Conservation (phyloP, 2,888 invertebrate species). For the Nomada hirtipes region DNA sequence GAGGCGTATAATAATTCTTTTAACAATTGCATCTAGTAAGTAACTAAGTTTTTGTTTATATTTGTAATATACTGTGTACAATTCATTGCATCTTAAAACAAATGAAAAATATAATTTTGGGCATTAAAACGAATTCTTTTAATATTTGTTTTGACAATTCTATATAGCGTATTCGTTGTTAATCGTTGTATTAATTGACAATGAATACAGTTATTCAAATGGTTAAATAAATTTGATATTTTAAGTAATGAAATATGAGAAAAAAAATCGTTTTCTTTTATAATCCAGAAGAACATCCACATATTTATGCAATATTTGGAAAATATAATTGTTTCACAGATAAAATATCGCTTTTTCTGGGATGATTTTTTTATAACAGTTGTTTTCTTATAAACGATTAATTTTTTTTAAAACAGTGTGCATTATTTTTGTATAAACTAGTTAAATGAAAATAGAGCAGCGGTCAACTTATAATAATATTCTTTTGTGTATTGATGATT, state of each 20-base stretch:
- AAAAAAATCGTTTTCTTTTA: not conserved
- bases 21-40: constrained; percentile 54
- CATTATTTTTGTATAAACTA: not conserved
- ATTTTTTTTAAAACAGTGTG: not conserved
- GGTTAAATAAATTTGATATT: not conserved
- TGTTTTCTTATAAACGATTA: not conserved
- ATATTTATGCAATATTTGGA: not conserved
- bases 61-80: not conserved
- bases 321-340: not conserved
- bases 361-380: not conserved
- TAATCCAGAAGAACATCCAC: not conserved
- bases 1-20: constrained; percentile 31
- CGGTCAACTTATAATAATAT: not conserved
- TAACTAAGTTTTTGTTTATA: constrained; percentile 15
- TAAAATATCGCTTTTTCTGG: not conserved
- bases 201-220: not conserved
- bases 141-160: not conserved
- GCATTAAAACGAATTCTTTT: not conserved
- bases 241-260: not conserved
- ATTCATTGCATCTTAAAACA: not conserved
- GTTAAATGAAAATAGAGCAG: not conserved
- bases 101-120: not conserved
- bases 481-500: not conserved
- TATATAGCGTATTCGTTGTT: not conserved
- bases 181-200: not conserved